Evolutionary conservation across 2,113 vertebrate genomes (phyloP).

Genomic region (Heterotilapia buettikoferi): DNA sequence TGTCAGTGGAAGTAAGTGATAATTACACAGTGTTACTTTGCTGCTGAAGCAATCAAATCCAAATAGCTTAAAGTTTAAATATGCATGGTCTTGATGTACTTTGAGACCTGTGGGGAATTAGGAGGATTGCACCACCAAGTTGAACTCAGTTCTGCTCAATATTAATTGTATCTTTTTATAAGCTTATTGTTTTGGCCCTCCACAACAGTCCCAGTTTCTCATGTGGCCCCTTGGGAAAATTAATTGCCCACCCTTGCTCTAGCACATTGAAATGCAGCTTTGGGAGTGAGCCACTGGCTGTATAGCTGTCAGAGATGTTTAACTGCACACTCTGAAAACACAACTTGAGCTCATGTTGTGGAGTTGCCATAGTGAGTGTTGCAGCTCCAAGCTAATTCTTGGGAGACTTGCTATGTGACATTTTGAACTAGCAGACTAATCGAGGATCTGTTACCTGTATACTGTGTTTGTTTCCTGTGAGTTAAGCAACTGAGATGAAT

Average conservation of each 20-base stretch:
- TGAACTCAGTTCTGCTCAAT: not conserved
- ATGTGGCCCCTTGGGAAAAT: not conserved
- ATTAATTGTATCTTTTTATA: not conserved
- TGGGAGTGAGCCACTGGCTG: not conserved
- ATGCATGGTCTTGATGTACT: not conserved
- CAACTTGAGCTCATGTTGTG: constrained; percentile 14
- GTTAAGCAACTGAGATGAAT: not conserved
- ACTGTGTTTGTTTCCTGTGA: not conserved
- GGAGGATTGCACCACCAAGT: not conserved
- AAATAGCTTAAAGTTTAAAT: not conserved
- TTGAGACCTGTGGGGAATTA: not conserved
- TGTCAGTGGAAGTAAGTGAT: not conserved
- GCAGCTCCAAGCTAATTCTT: not conserved
- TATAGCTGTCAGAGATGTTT: not conserved
- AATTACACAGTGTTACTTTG: not conserved
- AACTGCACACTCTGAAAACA: not conserved
- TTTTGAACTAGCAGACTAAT: not conserved
- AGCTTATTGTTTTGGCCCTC: not conserved
- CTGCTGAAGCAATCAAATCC: not conserved
- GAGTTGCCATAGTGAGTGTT: constrained; percentile 9
- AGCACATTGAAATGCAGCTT: not conserved
- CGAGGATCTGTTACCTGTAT: not conserved
- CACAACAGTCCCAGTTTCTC: not conserved
- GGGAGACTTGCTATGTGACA: not conserved
- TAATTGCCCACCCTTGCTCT: not conserved